These are phyloP conservation scores for Drosophila arawakana DNA, from an alignment of 1,140 invertebrate species.

Conservation along the genomic window DNA sequence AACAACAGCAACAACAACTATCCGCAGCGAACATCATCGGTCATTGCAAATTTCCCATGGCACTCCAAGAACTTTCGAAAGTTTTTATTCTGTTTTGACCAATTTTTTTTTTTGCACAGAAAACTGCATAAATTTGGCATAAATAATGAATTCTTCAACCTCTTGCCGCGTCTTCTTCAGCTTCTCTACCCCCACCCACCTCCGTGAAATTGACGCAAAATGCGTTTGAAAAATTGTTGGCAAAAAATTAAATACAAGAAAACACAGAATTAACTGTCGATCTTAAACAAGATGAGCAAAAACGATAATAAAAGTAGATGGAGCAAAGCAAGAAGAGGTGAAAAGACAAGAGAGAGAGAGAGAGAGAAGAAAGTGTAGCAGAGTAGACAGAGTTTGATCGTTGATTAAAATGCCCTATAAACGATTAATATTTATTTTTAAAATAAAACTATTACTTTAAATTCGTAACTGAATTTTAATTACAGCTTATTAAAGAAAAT, in stretches of 20 bases:
- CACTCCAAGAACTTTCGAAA: constrained; percentile 48
- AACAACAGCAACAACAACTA: constrained; percentile 18
- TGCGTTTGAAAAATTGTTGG: background rate
- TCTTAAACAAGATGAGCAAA: constrained; percentile 6
- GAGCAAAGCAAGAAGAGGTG: background rate
- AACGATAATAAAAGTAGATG: constrained; percentile 4
- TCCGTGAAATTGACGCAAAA: background rate
- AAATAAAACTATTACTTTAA: too few species aligned
- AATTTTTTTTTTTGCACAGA: constrained; percentile 17
- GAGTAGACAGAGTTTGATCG: background rate
- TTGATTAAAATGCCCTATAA: background rate
- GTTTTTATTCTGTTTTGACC: constrained; percentile 21
- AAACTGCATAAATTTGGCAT: constrained; percentile 52
- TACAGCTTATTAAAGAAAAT: too few species aligned
- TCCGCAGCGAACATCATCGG: constrained; percentile 30
- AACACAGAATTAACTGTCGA: constrained; percentile 9
- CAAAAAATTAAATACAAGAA: background rate
- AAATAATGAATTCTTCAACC: constrained; percentile 29
- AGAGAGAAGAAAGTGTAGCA: background rate
- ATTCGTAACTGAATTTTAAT: too few species aligned
- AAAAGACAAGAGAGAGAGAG: background rate
- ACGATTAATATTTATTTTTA: background rate
- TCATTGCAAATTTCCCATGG: constrained; percentile 53
- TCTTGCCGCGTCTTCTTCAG: background rate
- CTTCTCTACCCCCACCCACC: background rate